Evolutionary conservation across 2,113 vertebrate species (phyloP), one percentile per base, ranked within the genome.

Genomic region (Microcebus lehilahytsara): DNA sequence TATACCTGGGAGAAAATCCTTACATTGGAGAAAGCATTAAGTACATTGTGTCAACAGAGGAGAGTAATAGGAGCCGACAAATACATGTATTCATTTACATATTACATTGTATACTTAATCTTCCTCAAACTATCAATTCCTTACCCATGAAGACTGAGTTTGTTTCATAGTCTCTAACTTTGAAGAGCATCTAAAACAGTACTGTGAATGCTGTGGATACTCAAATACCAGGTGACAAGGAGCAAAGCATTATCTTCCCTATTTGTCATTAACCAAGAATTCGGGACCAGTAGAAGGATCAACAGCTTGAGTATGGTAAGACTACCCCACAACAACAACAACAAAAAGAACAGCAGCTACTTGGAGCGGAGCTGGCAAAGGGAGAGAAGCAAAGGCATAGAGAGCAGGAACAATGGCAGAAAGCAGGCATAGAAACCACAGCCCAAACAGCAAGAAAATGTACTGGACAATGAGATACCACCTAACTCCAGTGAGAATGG

Each of bases 71-170:
- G 80, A 93, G 37, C 56, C 56, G 53, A 74, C 37, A 93, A 91
- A 64, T 78, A 79, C 14, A 74, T 25, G 5, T n/a, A 10, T 12
- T 95, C 37, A 34, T 62, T 94, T 62, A 92, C 42, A 92, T n/a
- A 37, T 53, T 14, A 77, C 30, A 67, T 2, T 49, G 5, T 19
- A 93, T n/a, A 86, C 27, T 78, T 88, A 93, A 84, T 69, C 67
- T 53, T 96, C 66, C 42, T 93, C 74, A 34, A 88, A 85, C 40
- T 75, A 90, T 58, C 78, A 96, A 89, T 75, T 87, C 49, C 81
- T 53, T 88, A 27, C 62, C 11, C 6, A 8, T 25, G 84, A 95
- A 93, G n/a, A 94, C 40, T 58, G 34, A 85, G 34, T 86, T 94
- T 72, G 22, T 80, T 42, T 92, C 30, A 60, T 34, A 56, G 16